phyloP scores from a whole-genome alignment of 2,888 invertebrate genomes.

The Venustoraphidia nigricollis region DNA sequence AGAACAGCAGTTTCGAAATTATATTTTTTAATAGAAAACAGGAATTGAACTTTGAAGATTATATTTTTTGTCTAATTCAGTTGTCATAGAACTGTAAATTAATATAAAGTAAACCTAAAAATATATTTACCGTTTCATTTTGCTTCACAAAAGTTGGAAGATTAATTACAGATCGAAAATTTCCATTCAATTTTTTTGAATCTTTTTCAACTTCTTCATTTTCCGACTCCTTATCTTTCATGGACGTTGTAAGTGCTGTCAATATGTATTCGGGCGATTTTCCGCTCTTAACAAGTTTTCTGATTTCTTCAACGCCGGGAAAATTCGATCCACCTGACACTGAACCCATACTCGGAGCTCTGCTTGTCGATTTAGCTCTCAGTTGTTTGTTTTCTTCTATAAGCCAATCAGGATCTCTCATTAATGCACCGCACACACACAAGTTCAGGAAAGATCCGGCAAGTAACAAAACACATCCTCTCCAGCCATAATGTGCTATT shows the following conservation, averaged over 20 bases:
- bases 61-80: too few relatives aligned
- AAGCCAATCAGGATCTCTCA: slow-evolving; percentile 82
- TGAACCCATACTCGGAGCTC: slow-evolving; percentile 34
- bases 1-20: too few relatives aligned
- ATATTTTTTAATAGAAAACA: too few relatives aligned
- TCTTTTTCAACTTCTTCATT: slow-evolving; percentile 30
- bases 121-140: slow-evolving; percentile 42
- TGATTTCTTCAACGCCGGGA: slow-evolving; percentile 48
- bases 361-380: slow-evolving; percentile 34
- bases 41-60: too few relatives aligned
- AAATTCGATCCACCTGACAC: slow-evolving; percentile 38
- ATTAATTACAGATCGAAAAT: slow-evolving; percentile 50
- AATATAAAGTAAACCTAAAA: not conserved
- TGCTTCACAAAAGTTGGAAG: slow-evolving; percentile 58
- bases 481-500: slow-evolving; percentile 69
- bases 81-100: not conserved
- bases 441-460: slow-evolving; percentile 73
- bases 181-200: slow-evolving; percentile 21
- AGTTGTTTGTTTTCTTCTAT: slow-evolving; percentile 40
- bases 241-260: slow-evolving; percentile 42
- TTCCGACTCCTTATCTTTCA: slow-evolving; percentile 32
- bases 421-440: slow-evolving; percentile 71
- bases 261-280: slow-evolving; percentile 50
- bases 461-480: slow-evolving; percentile 64
- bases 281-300: slow-evolving; percentile 53